Conservation (phyloP, 2,113 vertebrate species). For the Brachyhypopomus occidentalis region DNA sequence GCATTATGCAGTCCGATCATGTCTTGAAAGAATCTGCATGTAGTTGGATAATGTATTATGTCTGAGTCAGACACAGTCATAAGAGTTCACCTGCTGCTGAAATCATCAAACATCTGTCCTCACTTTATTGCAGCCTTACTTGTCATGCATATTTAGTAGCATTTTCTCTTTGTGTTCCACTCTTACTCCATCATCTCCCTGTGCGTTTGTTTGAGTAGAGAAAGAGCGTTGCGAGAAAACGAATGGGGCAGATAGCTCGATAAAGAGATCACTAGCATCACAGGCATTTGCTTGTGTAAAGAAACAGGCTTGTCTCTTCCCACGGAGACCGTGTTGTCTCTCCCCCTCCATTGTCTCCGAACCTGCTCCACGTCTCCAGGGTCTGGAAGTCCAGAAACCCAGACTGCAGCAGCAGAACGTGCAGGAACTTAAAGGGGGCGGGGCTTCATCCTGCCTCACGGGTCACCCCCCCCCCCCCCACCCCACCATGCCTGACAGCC, state of each 20-base stretch:
- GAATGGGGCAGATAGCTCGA: not conserved
- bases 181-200: not conserved
- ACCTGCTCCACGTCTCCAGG: not conserved
- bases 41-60: slow-evolving; percentile 12
- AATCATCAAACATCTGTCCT: slow-evolving; percentile 48
- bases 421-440: slow-evolving; percentile 50
- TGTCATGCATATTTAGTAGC: slow-evolving; percentile 42
- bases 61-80: slow-evolving; percentile 29
- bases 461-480: not conserved
- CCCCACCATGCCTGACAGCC: not conserved
- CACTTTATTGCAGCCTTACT: slow-evolving; percentile 48
- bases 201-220: not conserved
- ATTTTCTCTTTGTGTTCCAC: not conserved
- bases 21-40: not conserved
- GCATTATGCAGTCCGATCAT: not conserved
- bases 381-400: slow-evolving; percentile 22
- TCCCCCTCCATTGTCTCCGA: not conserved
- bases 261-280: slow-evolving; percentile 35
- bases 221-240: not conserved
- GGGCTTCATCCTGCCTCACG: slow-evolving; percentile 49
- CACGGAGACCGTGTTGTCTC: not conserved
- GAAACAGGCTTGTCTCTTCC: slow-evolving; percentile 16
- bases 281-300: slow-evolving; percentile 41
- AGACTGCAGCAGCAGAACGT: slow-evolving; percentile 26
- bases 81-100: slow-evolving; percentile 42